Evolutionary conservation across 2,797 vertebrate species (phyloP).

Genomic region (Limosa lapponica): DNA sequence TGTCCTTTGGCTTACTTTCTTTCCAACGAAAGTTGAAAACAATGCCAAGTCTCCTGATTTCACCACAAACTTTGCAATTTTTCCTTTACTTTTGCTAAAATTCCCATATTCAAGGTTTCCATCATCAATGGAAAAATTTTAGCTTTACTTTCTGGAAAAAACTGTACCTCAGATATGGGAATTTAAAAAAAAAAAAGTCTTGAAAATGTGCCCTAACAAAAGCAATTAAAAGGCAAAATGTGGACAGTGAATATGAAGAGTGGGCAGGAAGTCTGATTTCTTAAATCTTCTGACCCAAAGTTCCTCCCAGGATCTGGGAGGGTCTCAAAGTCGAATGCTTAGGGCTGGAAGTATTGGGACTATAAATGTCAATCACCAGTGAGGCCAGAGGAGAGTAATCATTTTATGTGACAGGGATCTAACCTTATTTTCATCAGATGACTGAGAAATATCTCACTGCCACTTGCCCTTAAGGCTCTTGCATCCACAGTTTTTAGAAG

Average conservation of each 20-base stretch:
- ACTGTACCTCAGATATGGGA: neutral
- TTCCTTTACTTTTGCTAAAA: neutral
- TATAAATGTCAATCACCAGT: neutral
- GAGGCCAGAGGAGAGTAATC: neutral
- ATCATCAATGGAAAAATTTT: neutral
- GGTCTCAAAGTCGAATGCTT: neutral
- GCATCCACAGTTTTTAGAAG: neutral
- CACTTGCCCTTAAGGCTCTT: neutral
- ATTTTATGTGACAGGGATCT: neutral
- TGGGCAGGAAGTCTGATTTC: neutral
- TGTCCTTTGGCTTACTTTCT: neutral
- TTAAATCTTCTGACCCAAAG: neutral
- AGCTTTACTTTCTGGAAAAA: neutral
- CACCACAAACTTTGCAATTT: neutral
- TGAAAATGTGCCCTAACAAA: neutral
- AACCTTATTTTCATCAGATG: conserved; percentile 33
- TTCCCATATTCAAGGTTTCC: neutral
- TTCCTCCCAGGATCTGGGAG: neutral
- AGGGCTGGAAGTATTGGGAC: neutral
- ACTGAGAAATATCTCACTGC: neutral
- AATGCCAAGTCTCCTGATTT: neutral
- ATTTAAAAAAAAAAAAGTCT: neutral
- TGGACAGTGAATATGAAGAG: neutral
- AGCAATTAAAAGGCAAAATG: neutral
- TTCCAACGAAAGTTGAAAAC: neutral